Percentiles rank a stretch among this genome's conserved stretches.
phyloP scores from a whole-genome alignment of 2,888 invertebrate genomes.

The Phaonia tiefii region DNA sequence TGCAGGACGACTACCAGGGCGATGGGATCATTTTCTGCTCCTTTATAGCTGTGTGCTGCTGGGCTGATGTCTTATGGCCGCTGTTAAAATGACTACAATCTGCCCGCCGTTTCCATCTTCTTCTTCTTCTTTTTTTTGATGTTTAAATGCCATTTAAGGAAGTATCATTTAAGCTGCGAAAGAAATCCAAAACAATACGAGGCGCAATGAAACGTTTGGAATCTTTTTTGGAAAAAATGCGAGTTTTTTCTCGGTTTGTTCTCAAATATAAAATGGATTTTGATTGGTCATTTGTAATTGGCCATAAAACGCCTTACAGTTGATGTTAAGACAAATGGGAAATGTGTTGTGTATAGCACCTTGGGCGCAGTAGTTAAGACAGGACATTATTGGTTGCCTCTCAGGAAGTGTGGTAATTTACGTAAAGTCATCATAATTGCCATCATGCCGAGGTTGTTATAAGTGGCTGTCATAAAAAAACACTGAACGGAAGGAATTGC shows the following conservation, averaged over 20 bases:
- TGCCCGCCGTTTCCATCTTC: too few species aligned
- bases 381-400: too few species aligned
- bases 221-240: neutral
- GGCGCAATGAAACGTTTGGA: neutral
- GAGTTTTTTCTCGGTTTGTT: neutral
- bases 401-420: too few species aligned
- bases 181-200: neutral
- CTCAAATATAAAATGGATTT: too few species aligned
- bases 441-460: too few species aligned
- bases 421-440: too few species aligned
- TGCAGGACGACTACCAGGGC: conserved; percentile 16
- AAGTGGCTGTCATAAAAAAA: too few species aligned
- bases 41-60: neutral
- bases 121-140: too few species aligned
- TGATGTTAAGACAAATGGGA: conserved; percentile 1
- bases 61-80: conserved; percentile 6
- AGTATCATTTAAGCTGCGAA: neutral
- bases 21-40: conserved; percentile 5
- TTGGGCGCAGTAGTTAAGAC: neutral
- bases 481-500: too few species aligned
- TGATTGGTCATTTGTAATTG: neutral
- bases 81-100: neutral
- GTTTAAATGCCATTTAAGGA: neutral
- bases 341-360: neutral
- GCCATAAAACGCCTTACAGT: neutral